phyloP scores from a whole-genome alignment of 2,113 vertebrate species.

The Eretmochelys imbricata region DNA sequence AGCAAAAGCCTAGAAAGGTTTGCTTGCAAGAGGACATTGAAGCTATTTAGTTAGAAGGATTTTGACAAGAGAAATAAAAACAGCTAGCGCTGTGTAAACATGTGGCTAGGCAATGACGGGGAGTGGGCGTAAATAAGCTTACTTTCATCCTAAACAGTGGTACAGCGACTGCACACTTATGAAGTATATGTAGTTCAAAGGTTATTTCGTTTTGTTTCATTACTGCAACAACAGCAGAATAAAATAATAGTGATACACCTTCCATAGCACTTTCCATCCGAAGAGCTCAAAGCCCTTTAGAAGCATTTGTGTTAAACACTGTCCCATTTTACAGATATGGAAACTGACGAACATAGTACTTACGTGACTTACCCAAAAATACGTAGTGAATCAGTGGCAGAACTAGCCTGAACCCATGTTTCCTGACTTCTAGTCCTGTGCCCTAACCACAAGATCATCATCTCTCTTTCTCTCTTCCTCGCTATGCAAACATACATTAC shows the following conservation, averaged over 20 bases:
- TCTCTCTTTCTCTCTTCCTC: background rate
- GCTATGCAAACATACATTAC: conserved; percentile 10
- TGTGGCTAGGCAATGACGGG: background rate
- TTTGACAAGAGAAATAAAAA: background rate
- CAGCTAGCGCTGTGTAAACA: background rate
- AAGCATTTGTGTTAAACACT: background rate
- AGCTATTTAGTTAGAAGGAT: background rate
- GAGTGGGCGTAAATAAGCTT: background rate
- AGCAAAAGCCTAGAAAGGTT: background rate
- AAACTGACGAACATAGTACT: background rate
- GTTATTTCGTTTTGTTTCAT: background rate
- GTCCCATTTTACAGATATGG: background rate
- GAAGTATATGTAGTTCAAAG: background rate
- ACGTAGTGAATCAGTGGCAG: background rate
- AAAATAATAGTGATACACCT: background rate
- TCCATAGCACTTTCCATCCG: background rate
- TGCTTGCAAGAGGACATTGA: background rate
- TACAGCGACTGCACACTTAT: background rate
- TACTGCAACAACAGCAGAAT: background rate
- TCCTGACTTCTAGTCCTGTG: conserved; percentile 23
- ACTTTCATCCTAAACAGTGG: accelerated
- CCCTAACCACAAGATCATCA: conserved; percentile 38
- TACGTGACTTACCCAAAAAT: background rate
- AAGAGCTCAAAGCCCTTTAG: background rate
- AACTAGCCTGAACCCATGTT: background rate